Conservation (phyloP, 1,140 invertebrate species). For the Cardiocondyla obscurior region DNA sequence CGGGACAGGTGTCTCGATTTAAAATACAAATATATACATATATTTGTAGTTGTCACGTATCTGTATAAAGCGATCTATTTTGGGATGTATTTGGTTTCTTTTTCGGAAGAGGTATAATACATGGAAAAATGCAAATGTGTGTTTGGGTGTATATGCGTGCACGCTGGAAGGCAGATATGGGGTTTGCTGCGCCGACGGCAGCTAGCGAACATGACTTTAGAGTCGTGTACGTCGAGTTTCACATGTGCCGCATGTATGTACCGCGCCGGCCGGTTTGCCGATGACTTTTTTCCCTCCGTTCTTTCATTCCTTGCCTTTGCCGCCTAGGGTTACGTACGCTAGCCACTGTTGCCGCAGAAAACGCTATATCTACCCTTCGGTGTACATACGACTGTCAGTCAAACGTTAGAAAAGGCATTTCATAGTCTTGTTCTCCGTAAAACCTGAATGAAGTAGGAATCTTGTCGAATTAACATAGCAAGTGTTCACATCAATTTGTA, state of each 20-base stretch:
- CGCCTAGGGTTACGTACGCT: no score
- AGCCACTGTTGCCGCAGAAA: no score
- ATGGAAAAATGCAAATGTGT: background rate
- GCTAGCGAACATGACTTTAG: no score
- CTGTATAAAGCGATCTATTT: background rate
- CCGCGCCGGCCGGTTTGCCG: no score
- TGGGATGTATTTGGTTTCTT: background rate
- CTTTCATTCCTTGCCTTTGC: no score
- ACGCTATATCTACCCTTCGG: no score
- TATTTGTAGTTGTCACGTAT: background rate
- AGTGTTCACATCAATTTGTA: conserved; percentile 48
- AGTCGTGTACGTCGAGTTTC: no score
- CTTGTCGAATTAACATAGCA: conserved; percentile 56
- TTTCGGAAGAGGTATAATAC: background rate
- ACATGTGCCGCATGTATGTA: no score
- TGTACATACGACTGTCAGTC: background rate
- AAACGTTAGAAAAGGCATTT: conserved; percentile 52
- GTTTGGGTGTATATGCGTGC: background rate
- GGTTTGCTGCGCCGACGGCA: no score
- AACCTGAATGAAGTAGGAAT: conserved; percentile 43
- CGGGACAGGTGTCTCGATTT: background rate
- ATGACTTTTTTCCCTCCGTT: no score
- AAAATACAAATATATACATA: conserved; percentile 41
- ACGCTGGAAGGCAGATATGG: no score
- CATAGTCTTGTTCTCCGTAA: conserved; percentile 44